Percentiles rank a stretch among this genome's conserved stretches.
Evolutionary conservation across 1,140 invertebrate species (phyloP).

Genomic region (Drepana arcuata): DNA sequence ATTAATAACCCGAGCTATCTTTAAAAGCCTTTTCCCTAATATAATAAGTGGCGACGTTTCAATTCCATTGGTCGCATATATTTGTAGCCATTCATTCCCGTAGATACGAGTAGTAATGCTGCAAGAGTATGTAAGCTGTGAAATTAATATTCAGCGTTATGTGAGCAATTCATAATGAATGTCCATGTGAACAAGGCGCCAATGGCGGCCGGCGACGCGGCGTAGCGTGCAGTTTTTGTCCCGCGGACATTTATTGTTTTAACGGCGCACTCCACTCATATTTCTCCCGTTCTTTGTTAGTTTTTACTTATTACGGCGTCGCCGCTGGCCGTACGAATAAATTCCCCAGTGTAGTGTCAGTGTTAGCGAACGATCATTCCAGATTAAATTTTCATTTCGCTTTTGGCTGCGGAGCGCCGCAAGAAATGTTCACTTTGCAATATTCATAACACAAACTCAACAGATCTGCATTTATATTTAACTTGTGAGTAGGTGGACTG

Average conservation of each 20-base stretch:
- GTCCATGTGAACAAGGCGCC: no score
- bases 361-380: constrained; percentile 19
- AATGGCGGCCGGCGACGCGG: no score
- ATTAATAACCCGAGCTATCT: no score
- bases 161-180: no score
- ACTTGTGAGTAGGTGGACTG: no score
- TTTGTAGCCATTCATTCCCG: no score
- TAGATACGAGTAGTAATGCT: no score
- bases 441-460: constrained; percentile 12
- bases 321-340: constrained; percentile 29
- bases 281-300: constrained; percentile 34
- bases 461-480: constrained; percentile 1
- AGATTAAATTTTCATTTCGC: constrained; percentile 29
- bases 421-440: constrained; percentile 20
- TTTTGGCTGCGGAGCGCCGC: constrained; percentile 11
- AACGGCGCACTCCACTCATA: constrained; percentile 31
- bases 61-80: no score
- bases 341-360: constrained; percentile 14
- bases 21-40: no score
- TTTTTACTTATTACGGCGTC: constrained; percentile 35
- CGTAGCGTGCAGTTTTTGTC: constrained; percentile 5
- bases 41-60: no score
- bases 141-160: no score
- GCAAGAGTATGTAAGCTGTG: no score
- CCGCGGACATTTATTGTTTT: constrained; percentile 39